phyloP scores from a whole-genome alignment of 2,113 vertebrate genomes.

The Micronycteris hirsuta region DNA sequence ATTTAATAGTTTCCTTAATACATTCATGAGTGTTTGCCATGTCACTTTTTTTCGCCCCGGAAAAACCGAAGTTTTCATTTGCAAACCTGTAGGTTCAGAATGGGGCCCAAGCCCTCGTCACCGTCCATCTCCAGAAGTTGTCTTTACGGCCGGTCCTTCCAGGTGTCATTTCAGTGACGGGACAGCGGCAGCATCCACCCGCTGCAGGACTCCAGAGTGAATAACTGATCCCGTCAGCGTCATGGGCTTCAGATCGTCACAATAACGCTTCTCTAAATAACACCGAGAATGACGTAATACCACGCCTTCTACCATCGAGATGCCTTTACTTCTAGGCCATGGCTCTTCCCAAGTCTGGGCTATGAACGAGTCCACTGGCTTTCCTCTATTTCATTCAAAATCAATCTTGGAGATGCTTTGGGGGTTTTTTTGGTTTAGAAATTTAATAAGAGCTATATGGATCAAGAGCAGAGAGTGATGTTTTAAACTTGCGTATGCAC shows the following conservation, averaged over 20 bases:
- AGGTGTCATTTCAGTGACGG: neutral
- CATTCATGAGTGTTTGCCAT: neutral
- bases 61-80: neutral
- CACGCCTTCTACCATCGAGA: neutral
- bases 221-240: neutral
- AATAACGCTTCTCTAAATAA: neutral
- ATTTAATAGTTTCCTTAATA: neutral
- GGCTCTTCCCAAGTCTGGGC: neutral
- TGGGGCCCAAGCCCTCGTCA: neutral
- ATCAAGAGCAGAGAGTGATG: neutral
- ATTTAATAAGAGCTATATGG: neutral
- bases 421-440: neutral
- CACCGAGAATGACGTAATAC: neutral
- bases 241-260: neutral
- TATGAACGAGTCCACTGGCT: neutral
- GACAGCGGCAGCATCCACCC: neutral
- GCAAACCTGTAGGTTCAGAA: neutral
- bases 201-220: neutral
- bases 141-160: neutral
- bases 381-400: neutral
- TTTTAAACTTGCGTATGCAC: neutral
- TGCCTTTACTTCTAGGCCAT: neutral
- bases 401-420: neutral
- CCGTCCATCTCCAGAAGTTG: rapidly evolving
- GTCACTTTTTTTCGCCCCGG: neutral